Conservation (phyloP, 2,888 invertebrate genomes). For the Ellobium chinense region DNA sequence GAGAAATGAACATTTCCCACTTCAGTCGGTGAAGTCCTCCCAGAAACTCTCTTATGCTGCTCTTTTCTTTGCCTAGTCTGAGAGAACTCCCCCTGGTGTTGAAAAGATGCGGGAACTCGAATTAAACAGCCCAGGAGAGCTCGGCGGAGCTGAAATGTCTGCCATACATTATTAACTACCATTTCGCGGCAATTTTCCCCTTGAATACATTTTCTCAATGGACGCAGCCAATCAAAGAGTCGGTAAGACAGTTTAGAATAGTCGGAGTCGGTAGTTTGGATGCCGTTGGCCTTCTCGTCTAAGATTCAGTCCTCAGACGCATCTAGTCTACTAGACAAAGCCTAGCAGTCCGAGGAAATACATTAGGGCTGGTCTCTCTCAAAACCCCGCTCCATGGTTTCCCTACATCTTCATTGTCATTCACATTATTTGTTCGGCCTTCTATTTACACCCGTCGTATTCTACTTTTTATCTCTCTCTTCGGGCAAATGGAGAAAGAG, state of each 20-base stretch:
- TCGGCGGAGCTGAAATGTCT: conserved; percentile 28
- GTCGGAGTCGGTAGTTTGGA: not conserved
- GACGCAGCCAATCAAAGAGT: conserved; percentile 50
- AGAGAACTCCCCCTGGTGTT: conserved; percentile 14
- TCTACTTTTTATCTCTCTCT: no score
- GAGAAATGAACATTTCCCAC: conserved; percentile 39
- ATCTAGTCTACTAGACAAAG: not conserved
- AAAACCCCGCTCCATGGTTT: no score
- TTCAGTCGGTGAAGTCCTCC: conserved; percentile 13
- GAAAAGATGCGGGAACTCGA: not conserved
- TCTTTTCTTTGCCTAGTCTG: conserved; percentile 11
- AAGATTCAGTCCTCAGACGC: not conserved
- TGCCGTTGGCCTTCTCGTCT: not conserved
- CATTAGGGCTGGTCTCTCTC: no score
- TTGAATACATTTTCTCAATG: conserved; percentile 42
- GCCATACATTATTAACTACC: conserved; percentile 54
- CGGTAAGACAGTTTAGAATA: conserved; percentile 32
- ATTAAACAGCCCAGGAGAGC: conserved; percentile 30
- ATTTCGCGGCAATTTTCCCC: conserved; percentile 54
- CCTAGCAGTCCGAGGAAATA: no score
- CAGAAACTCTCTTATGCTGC: conserved; percentile 4
- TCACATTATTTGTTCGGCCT: no score
- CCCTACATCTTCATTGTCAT: no score
- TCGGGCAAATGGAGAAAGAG: no score
- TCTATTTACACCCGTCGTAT: no score